A percentile compares a stretch with the other conserved stretches of the same genome.
Conservation (phyloP, 2,113 vertebrate genomes). For the Eonycteris spelaea region DNA sequence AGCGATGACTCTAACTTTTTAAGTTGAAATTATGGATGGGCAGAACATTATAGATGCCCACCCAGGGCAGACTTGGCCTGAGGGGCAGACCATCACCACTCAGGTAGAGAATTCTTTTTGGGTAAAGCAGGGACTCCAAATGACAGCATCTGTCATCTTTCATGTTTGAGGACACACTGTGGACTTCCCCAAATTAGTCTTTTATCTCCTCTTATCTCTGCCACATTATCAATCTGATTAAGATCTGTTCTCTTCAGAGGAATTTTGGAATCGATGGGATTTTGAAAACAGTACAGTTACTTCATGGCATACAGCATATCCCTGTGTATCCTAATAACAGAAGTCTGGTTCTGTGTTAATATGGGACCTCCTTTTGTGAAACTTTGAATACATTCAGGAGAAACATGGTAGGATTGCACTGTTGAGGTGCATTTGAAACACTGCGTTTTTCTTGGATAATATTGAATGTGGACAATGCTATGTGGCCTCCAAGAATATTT, state of each 20-base stretch:
- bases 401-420: neutral
- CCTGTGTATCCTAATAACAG: neutral
- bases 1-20: neutral
- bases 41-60: neutral
- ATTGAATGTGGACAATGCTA: neutral
- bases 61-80: rapidly evolving
- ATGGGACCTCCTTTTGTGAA: neutral
- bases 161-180: neutral
- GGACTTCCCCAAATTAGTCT: neutral
- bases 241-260: neutral
- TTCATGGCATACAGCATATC: neutral
- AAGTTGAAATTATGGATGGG: neutral
- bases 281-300: neutral
- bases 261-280: neutral
- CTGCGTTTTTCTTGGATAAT: neutral
- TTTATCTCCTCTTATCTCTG: neutral
- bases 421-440: too few relatives aligned
- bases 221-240: neutral
- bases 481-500: neutral
- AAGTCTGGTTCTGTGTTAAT: neutral
- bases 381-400: neutral
- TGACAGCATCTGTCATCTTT: neutral
- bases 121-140: neutral
- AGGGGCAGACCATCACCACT: rapidly evolving
- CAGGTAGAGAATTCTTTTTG: neutral